A percentile compares a stretch with the other conserved stretches of the same genome.
These are phyloP conservation scores for Acronicta alni DNA, from an alignment of 2,888 invertebrate genomes.

Conservation along the genomic window DNA sequence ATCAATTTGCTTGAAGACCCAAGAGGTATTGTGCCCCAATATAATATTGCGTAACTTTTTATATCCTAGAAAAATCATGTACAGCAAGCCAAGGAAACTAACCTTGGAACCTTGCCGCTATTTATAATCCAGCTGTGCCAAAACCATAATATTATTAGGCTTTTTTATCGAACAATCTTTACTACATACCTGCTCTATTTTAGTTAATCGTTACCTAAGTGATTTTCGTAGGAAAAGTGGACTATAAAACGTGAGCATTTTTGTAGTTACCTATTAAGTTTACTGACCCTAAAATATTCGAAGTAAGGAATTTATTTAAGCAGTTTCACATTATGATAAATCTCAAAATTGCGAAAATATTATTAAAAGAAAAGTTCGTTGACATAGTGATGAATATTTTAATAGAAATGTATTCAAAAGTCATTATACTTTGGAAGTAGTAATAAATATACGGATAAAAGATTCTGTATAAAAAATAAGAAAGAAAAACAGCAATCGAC, in stretches of 20 bases:
- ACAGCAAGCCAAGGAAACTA: constrained; percentile 34
- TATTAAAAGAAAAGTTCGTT: constrained; percentile 3
- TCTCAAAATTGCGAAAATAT: constrained; percentile 1
- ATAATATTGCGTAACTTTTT: constrained; percentile 41
- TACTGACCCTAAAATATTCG: constrained; percentile 31
- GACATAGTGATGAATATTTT: constrained; percentile 10
- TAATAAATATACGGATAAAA: constrained; percentile 20
- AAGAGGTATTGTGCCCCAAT: constrained; percentile 52
- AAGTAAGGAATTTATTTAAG: constrained; percentile 13
- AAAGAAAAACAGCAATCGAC: constrained; percentile 60
- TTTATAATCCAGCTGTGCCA: constrained; percentile 52
- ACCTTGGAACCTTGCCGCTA: constrained; percentile 49
- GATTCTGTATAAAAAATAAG: constrained; percentile 59
- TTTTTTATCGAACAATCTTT: constrained; percentile 59
- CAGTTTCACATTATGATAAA: constrained; percentile 18
- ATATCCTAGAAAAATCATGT: constrained; percentile 51
- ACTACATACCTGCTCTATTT: constrained; percentile 50
- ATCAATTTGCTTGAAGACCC: constrained; percentile 68
- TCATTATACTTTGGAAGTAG: constrained; percentile 34
- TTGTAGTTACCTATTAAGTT: constrained; percentile 43
- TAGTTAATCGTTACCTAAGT: constrained; percentile 50
- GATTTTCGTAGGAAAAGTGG: constrained; percentile 47
- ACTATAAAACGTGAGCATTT: constrained; percentile 39
- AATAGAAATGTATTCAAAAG: constrained; percentile 24
- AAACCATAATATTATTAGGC: constrained; percentile 44